These are phyloP conservation scores for Tricholaema leucomelas DNA, from an alignment of 2,113 vertebrate species.

Conservation along the genomic window DNA sequence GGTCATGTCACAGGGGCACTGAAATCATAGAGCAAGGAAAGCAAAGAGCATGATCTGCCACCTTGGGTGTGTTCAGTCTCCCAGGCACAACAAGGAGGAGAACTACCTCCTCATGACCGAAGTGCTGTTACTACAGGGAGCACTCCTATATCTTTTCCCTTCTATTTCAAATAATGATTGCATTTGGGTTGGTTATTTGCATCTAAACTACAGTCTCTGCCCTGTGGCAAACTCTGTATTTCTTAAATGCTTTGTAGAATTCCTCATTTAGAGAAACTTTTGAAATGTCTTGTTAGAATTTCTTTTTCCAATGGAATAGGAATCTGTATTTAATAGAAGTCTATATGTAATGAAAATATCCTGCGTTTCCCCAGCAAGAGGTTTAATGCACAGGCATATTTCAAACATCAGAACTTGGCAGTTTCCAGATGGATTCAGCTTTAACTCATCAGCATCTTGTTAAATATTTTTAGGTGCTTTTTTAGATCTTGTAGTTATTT, in stretches of 20 bases:
- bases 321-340: background rate
- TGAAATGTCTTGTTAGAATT: background rate
- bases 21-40: background rate
- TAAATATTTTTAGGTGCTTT: constrained; percentile 8
- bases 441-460: background rate
- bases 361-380: background rate
- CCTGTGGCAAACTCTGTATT: background rate
- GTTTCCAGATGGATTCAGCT: constrained; percentile 20
- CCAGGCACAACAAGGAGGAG: background rate
- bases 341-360: constrained; percentile 6
- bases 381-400: background rate
- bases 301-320: background rate
- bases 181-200: background rate
- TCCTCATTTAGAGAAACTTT: background rate
- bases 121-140: background rate
- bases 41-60: background rate
- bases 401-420: constrained; percentile 5
- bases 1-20: accelerated
- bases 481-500: constrained; percentile 3
- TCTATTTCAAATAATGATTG: background rate
- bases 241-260: background rate
- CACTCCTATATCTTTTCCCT: background rate
- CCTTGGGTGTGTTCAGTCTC: background rate
- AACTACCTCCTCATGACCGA: background rate
- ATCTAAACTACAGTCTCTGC: background rate